These are phyloP conservation scores for Scolopax bukidnonensis DNA, from an alignment of 2,797 vertebrate species.

Conservation along the genomic window DNA sequence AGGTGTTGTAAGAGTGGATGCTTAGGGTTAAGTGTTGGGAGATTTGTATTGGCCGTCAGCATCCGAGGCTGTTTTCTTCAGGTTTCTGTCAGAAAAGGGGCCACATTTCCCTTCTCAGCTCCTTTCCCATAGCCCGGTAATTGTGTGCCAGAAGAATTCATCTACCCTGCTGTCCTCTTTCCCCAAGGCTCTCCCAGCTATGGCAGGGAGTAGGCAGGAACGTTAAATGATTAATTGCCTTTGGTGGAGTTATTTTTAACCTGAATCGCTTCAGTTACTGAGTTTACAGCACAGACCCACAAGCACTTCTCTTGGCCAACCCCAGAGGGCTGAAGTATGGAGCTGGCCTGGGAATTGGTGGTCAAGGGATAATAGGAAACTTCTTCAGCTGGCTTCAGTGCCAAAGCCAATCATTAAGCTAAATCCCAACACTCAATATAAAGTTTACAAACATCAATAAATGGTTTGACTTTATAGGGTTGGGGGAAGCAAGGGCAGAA, in stretches of 20 bases:
- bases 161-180: constrained; percentile 50
- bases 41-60: background rate
- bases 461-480: background rate
- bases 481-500: background rate
- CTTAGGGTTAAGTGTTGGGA: background rate
- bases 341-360: constrained; percentile 31
- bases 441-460: constrained; percentile 37
- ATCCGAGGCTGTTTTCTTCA: background rate
- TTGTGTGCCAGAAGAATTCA: constrained; percentile 49
- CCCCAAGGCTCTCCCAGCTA: constrained; percentile 32
- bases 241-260: constrained; percentile 62
- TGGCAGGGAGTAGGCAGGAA: constrained; percentile 15
- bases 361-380: constrained; percentile 25
- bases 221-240: constrained; percentile 46
- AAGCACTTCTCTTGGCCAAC: constrained; percentile 6
- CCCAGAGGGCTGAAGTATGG: constrained; percentile 20
- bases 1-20: background rate
- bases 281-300: background rate
- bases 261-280: constrained; percentile 1
- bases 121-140: background rate
- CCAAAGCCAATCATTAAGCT: constrained; percentile 7
- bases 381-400: background rate
- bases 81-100: constrained; percentile 46
- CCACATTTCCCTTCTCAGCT: constrained; percentile 21
- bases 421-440: constrained; percentile 6